These are phyloP conservation scores for Actinernus sp. DNA, from an alignment of 92 coral and sea anemone species.

Conservation along the genomic window DNA sequence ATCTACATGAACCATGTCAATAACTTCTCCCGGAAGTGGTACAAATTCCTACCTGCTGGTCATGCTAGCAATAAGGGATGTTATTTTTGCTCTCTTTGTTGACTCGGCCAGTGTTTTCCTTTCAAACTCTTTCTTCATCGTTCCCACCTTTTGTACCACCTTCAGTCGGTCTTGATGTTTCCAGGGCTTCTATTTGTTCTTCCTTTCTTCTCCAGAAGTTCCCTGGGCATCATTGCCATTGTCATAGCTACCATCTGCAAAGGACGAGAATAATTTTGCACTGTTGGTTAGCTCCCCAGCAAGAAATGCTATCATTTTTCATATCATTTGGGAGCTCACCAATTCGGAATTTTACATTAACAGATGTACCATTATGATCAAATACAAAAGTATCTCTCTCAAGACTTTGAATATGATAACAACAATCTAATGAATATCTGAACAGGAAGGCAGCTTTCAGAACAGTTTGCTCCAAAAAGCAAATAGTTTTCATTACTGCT, in stretches of 20 bases:
- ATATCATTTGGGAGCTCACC: conserved; percentile 68
- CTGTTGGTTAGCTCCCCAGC: conserved; percentile 48
- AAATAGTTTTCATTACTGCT: conserved; percentile 63
- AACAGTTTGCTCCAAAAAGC: conserved; percentile 61
- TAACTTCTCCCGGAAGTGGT: conserved; percentile 54
- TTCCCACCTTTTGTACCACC: conserved; percentile 45
- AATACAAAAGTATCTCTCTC: conserved; percentile 28
- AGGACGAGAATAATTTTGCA: conserved; percentile 64
- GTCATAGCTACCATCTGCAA: conserved; percentile 57
- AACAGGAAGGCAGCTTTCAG: conserved; percentile 60
- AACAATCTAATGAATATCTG: conserved; percentile 24
- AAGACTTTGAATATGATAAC: conserved; percentile 13
- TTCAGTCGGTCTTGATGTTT: conserved; percentile 21
- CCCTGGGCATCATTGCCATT: conserved; percentile 13
- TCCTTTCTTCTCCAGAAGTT: conserved; percentile 30
- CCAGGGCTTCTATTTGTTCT: conserved; percentile 64
- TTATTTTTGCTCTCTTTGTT: conserved; percentile 38
- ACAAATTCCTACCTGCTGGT: conserved; percentile 66
- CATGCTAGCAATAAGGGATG: conserved; percentile 39
- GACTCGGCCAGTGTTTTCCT: conserved; percentile 23
- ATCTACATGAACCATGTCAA: conserved; percentile 61
- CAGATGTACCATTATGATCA: conserved; percentile 13
- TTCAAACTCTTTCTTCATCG: conserved; percentile 18
- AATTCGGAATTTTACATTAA: conserved; percentile 41
- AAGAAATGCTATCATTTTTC: conserved; percentile 72